These are phyloP conservation scores for Bubalus kerabau DNA, from an alignment of 2,113 vertebrate genomes.

Conservation along the genomic window DNA sequence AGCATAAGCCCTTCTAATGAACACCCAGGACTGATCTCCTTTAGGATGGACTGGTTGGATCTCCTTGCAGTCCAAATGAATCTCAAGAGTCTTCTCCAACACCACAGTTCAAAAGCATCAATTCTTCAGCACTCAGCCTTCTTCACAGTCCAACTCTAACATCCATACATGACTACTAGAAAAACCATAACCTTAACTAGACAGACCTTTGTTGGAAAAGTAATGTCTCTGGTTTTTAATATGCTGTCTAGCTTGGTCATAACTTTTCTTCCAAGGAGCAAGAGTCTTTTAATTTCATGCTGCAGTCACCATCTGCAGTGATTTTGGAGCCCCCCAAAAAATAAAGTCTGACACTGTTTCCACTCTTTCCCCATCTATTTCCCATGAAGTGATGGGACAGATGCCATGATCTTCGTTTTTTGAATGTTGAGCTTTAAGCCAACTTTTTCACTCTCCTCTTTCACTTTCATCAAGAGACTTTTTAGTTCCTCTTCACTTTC, in stretches of 20 bases:
- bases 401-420: not conserved
- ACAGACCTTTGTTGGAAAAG: not conserved
- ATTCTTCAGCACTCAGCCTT: not conserved
- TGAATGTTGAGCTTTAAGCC: not conserved
- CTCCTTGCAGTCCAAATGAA: not conserved
- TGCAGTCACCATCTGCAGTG: not conserved
- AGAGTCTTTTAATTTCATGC: not conserved
- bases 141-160: not conserved
- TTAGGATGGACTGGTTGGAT: not conserved
- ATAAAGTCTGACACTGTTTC: not conserved
- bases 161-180: not conserved
- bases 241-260: not conserved
- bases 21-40: not conserved
- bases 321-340: not conserved
- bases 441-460: not conserved
- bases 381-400: no score
- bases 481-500: not conserved
- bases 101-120: not conserved
- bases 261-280: not conserved
- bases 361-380: not conserved
- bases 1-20: not conserved
- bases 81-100: not conserved
- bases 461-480: not conserved
- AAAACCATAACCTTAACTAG: not conserved
- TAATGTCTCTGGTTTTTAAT: not conserved